Conservation (phyloP, 2,113 vertebrate species). For the Emydura subglobosa region DNA sequence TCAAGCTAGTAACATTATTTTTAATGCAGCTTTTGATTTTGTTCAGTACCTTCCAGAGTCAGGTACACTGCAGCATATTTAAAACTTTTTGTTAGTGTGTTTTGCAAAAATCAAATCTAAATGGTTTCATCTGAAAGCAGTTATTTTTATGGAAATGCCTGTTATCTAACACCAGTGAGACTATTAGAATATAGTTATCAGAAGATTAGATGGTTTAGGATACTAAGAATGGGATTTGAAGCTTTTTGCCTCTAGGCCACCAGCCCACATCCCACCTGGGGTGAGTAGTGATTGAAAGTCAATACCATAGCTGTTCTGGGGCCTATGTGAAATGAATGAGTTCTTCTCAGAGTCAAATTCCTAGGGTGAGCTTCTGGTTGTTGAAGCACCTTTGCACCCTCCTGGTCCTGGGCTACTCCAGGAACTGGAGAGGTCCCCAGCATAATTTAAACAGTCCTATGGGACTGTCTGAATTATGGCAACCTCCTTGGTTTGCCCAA, state of each 20-base stretch:
- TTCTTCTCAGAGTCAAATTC: background rate
- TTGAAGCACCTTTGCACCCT: background rate
- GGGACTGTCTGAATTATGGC: background rate
- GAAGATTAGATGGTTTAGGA: background rate
- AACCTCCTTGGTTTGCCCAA: background rate
- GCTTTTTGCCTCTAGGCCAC: background rate
- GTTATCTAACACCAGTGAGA: background rate
- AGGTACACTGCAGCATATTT: background rate
- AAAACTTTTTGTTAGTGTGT: conserved; percentile 29
- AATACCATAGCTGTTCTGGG: background rate
- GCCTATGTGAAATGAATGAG: background rate
- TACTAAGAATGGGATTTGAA: background rate
- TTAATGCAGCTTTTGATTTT: conserved; percentile 34
- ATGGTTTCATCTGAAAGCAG: conserved; percentile 54
- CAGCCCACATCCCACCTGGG: background rate
- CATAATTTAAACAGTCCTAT: background rate
- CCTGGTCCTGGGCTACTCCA: background rate
- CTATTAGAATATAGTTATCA: conserved; percentile 37
- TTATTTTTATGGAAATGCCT: conserved; percentile 57
- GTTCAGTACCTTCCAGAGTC: conserved; percentile 29
- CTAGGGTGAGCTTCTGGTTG: background rate
- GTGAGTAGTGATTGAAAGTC: background rate
- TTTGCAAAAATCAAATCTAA: conserved; percentile 48
- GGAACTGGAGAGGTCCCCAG: background rate
- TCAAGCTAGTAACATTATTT: background rate